Percentiles rank a stretch among this genome's conserved stretches.
These are phyloP conservation scores for Listrodromus nycthemerus DNA, from an alignment of 2,888 invertebrate species.

Conservation along the genomic window DNA sequence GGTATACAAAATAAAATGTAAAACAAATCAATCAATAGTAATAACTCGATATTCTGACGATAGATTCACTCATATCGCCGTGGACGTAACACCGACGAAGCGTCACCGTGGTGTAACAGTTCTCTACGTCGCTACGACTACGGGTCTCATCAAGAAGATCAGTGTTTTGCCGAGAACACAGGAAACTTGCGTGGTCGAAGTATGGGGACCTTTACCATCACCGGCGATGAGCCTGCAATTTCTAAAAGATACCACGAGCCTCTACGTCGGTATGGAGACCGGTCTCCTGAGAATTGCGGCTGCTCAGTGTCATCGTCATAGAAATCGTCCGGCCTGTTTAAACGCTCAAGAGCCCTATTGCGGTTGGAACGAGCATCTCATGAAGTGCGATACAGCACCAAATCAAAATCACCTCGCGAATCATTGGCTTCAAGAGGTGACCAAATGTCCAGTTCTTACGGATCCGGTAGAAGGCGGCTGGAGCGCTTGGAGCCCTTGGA, in stretches of 20 bases:
- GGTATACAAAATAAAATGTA: background rate
- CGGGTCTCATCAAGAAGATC: constrained; percentile 92
- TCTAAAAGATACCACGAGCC: constrained; percentile 90
- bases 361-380: constrained; percentile 94
- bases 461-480: constrained; percentile 93
- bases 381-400: constrained; percentile 91
- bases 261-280: constrained; percentile 80
- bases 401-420: constrained; percentile 87
- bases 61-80: constrained; percentile 90
- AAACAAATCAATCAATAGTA: background rate
- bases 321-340: constrained; percentile 89
- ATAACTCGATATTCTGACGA: background rate
- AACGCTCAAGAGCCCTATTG: constrained; percentile 97
- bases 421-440: constrained; percentile 91
- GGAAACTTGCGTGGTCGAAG: constrained; percentile 93
- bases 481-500: constrained; percentile 95
- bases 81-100: constrained; percentile 92
- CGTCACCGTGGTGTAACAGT: constrained; percentile 90
- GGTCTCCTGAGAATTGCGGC: constrained; percentile 87
- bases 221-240: constrained; percentile 89
- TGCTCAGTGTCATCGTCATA: constrained; percentile 91
- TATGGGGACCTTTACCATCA: constrained; percentile 90
- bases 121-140: constrained; percentile 92
- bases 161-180: constrained; percentile 89
- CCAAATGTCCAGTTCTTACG: constrained; percentile 89